phyloP scores from a whole-genome alignment of 2,797 vertebrate species.

The Diplodus sargus region DNA sequence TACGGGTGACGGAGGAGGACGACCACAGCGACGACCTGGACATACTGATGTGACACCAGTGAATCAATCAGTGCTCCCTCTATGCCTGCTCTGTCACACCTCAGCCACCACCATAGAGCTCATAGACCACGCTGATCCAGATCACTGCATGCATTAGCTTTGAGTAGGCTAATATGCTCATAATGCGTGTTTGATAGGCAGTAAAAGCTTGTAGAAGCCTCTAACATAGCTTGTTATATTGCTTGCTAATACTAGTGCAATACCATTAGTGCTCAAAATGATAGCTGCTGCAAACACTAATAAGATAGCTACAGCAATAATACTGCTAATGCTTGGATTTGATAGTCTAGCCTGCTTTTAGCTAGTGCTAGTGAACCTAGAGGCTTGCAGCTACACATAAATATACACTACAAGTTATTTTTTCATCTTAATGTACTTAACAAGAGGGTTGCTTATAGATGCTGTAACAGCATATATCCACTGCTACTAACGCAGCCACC shows the following conservation, averaged over 20 bases:
- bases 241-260: conserved; percentile 42
- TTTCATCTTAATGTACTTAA: conserved; percentile 9
- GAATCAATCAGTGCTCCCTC: conserved; percentile 91
- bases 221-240: conserved; percentile 32
- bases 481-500: conserved; percentile 46
- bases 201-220: conserved; percentile 33
- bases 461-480: conserved; percentile 15
- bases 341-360: conserved; percentile 12
- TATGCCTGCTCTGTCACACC: conserved; percentile 81
- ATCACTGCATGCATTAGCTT: conserved; percentile 36
- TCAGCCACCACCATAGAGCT: conserved; percentile 26
- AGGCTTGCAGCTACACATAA: conserved; percentile 13
- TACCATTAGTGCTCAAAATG: conserved; percentile 18
- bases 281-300: conserved; percentile 7
- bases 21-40: conserved; percentile 93
- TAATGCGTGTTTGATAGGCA: conserved; percentile 23
- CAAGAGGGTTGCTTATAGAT: conserved; percentile 33
- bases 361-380: conserved; percentile 17
- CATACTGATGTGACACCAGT: conserved; percentile 96
- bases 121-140: conserved; percentile 7
- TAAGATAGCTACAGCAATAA: conserved; percentile 16
- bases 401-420: conserved; percentile 2
- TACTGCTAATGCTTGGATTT: conserved; percentile 37
- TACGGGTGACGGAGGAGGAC: conserved; percentile 96
- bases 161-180: conserved; percentile 14